Evolutionary conservation across 2,797 vertebrate genomes (phyloP).

Genomic region (Cyprinella venusta): DNA sequence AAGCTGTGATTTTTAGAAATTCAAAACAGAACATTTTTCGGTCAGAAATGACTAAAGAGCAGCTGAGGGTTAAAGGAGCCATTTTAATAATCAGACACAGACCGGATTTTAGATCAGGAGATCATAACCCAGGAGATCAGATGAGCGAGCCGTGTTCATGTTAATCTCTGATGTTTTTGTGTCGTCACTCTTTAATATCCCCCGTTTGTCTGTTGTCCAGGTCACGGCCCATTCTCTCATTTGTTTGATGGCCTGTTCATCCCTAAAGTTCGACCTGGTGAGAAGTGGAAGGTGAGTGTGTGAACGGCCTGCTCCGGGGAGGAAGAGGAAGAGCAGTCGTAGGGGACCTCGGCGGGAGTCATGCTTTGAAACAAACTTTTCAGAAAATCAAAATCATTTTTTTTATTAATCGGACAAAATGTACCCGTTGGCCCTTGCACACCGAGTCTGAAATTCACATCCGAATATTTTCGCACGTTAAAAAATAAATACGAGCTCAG

Average conservation of each 20-base stretch:
- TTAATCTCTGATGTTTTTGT: not conserved
- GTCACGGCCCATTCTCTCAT: constrained; percentile 97
- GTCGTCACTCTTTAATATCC: not conserved
- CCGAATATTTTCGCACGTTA: too few relatives aligned
- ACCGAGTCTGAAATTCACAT: too few relatives aligned
- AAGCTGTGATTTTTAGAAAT: too few relatives aligned
- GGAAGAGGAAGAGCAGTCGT: too few relatives aligned
- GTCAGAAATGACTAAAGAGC: too few relatives aligned
- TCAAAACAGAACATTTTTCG: too few relatives aligned
- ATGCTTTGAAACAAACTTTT: not conserved
- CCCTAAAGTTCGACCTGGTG: constrained; percentile 79
- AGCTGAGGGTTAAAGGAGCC: too few relatives aligned
- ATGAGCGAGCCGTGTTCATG: not conserved
- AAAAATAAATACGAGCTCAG: too few relatives aligned
- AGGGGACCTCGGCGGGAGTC: not conserved
- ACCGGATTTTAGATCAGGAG: too few relatives aligned
- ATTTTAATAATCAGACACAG: not conserved
- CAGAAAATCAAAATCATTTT: too few relatives aligned
- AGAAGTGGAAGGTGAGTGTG: constrained; percentile 84
- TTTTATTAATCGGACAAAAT: not conserved
- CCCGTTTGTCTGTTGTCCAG: constrained; percentile 71
- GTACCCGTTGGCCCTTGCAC: not conserved
- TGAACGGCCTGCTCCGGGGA: not conserved
- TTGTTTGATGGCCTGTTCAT: constrained; percentile 95
- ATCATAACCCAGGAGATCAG: not conserved